phyloP scores from a whole-genome alignment of 2,113 vertebrate genomes.

The Chaetops frenatus region DNA sequence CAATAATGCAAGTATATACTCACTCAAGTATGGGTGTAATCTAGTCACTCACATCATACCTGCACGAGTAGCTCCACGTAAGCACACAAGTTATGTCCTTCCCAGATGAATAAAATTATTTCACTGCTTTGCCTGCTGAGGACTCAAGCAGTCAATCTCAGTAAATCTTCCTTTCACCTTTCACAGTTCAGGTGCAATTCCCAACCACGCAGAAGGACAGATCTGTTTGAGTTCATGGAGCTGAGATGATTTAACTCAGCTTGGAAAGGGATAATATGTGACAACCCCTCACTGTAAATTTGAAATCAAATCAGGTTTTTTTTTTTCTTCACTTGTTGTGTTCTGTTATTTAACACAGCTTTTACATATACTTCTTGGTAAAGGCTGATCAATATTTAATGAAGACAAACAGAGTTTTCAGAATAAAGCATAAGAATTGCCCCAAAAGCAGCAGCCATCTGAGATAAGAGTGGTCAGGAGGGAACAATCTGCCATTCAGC shows the following conservation, averaged over 20 bases:
- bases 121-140: background rate
- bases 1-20: background rate
- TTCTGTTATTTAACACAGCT: background rate
- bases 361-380: background rate
- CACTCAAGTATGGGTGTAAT: background rate
- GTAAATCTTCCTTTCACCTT: background rate
- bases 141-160: background rate
- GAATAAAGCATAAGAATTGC: background rate
- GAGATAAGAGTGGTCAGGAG: background rate
- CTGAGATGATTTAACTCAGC: background rate
- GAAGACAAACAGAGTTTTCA: conserved; percentile 2
- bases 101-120: background rate
- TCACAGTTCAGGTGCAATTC: background rate
- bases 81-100: background rate
- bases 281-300: background rate
- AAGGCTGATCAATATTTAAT: background rate
- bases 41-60: background rate
- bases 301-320: background rate
- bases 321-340: background rate
- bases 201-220: background rate
- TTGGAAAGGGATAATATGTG: background rate
- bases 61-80: background rate
- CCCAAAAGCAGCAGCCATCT: background rate
- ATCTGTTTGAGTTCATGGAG: background rate
- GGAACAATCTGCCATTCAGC: background rate